Conservation (phyloP, 2,797 vertebrate species). For the Selene dorsalis region DNA sequence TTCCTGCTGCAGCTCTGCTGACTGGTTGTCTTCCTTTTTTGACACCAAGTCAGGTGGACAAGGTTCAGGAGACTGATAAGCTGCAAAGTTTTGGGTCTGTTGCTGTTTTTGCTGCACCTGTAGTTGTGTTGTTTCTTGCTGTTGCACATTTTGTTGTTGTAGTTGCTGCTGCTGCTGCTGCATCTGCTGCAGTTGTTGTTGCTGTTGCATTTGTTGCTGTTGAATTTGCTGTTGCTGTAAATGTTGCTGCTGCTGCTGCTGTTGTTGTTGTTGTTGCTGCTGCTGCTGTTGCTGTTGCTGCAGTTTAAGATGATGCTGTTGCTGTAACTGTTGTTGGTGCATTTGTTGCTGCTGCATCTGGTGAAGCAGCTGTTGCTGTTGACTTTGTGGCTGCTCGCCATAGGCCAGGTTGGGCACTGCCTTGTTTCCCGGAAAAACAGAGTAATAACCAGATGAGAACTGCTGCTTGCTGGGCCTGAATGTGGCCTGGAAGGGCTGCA, state of each 20-base stretch:
- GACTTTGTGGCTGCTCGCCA: slow-evolving; percentile 78
- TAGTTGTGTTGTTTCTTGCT: slow-evolving; percentile 70
- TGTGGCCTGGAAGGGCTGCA: slow-evolving; percentile 91
- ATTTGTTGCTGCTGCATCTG: slow-evolving; percentile 76
- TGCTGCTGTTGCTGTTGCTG: slow-evolving; percentile 80
- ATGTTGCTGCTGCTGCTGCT: slow-evolving; percentile 68
- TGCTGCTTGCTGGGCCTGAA: slow-evolving; percentile 89
- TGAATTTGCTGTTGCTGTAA: slow-evolving; percentile 81
- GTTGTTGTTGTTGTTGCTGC: slow-evolving; percentile 84
- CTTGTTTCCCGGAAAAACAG: slow-evolving; percentile 88
- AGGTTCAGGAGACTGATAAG: slow-evolving; percentile 63
- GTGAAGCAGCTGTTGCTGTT: slow-evolving; percentile 75
- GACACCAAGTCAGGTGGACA: slow-evolving; percentile 25
- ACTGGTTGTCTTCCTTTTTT: slow-evolving; percentile 52
- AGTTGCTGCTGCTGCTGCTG: slow-evolving; percentile 65
- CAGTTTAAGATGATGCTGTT: slow-evolving; percentile 77
- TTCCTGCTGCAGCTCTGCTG: slow-evolving; percentile 36
- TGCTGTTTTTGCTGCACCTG: slow-evolving; percentile 70
- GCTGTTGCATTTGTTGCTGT: slow-evolving; percentile 75
- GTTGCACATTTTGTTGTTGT: slow-evolving; percentile 72
- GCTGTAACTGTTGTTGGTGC: slow-evolving; percentile 46
- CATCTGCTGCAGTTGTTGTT: slow-evolving; percentile 63
- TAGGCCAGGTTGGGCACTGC: slow-evolving; percentile 82
- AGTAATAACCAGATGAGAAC: slow-evolving; percentile 83
- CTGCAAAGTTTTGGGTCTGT: slow-evolving; percentile 56